Base-by-base conservation (phyloP, 2,113 vertebrate species). In the Sturnus vulgaris region DNA sequence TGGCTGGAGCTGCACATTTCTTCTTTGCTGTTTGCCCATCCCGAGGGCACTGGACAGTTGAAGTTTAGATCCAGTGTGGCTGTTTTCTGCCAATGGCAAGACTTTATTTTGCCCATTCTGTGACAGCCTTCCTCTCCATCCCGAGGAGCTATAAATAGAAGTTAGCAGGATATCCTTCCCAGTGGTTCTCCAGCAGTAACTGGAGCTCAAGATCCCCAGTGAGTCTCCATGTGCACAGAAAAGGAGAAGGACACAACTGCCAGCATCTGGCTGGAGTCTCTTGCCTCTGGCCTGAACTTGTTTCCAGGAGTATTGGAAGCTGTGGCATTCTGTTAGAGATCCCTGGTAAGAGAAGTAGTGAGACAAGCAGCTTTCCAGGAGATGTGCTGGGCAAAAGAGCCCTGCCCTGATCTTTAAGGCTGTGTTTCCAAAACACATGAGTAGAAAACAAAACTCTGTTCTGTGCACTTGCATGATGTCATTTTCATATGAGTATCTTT, bases 81-180 rank as follows among this genome's bases (percentile, higher is more conserved):
- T 53, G 4, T 50, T 7, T 35, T 65, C 18, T 15, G n/a, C 33
- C 86, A 17, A 3, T 31, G 33, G 22, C 72, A 65, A 17, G 50
- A 9, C 42, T 63, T 61, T 2, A 20, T 66, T 90, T 82, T 90
- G 13, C n/a, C 7, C n/a, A 6, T 49, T 73, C 12, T 47, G 3
- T 47, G 86, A 14, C 42, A 66, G 0, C 63, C n/a, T 83, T 92
- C 73, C 57, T 77, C 69, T 83, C 61, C 63, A 31, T 92, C 77
- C 17, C 9, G 30, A 24, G n/a, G 27, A 59, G 55, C 85, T 95
- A 92, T 94, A 94, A 93, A 93, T 93, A 95, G 95, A 73, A 47
- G 16, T 46, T 37, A 39, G 80, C 92, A 88, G 90, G 94, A 94
- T 85, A 73, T 94, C 91, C 92, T 96, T 95, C 31, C 19, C 39